Evolutionary conservation across 2,888 invertebrate genomes (phyloP).

Genomic region (Druceiella hillmani): DNA sequence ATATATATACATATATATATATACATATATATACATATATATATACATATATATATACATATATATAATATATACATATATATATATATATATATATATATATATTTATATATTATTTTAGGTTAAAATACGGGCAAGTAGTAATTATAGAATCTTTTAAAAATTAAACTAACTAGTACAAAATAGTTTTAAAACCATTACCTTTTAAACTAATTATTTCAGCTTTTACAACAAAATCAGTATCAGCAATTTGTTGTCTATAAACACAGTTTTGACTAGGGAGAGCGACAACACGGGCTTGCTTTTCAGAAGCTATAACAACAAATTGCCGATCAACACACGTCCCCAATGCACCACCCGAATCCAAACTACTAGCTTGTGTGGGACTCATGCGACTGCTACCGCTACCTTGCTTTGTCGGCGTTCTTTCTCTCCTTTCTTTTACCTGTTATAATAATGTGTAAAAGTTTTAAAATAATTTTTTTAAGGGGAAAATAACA

Average conservation of each 20-base stretch:
- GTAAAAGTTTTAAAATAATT: too few species aligned
- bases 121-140: background rate
- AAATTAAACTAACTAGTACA: slow-evolving; percentile 10
- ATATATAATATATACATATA: too few species aligned
- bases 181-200: slow-evolving; percentile 34
- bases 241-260: slow-evolving; percentile 87
- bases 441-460: slow-evolving; percentile 32
- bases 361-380: slow-evolving; percentile 40
- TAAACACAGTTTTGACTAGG: slow-evolving; percentile 95
- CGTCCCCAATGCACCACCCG: slow-evolving; percentile 35
- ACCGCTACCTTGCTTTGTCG: slow-evolving; percentile 55
- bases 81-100: too few species aligned
- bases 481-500: too few species aligned
- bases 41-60: too few species aligned
- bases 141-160: background rate
- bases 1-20: too few species aligned
- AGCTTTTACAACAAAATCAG: slow-evolving; percentile 90
- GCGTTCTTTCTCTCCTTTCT: slow-evolving; percentile 49
- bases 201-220: slow-evolving; percentile 91
- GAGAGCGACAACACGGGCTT: slow-evolving; percentile 88
- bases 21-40: too few species aligned
- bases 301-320: slow-evolving; percentile 91
- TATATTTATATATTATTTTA: too few species aligned
- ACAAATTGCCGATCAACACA: slow-evolving; percentile 85
- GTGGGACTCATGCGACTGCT: slow-evolving; percentile 76